Conservation (phyloP, 2,888 invertebrate genomes). For the Latrodectus hesperus region DNA sequence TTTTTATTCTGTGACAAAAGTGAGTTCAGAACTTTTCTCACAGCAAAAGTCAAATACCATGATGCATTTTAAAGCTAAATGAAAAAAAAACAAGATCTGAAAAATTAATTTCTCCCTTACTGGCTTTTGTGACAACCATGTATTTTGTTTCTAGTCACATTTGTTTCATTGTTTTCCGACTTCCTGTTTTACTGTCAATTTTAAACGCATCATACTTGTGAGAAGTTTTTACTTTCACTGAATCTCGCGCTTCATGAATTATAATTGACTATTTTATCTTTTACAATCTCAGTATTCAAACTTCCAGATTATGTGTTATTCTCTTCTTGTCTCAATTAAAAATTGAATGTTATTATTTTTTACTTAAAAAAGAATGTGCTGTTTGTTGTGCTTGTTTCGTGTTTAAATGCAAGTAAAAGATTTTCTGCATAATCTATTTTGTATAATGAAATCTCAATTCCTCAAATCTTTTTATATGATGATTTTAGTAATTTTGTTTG, state of each 20-base stretch:
- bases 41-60: not conserved
- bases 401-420: not conserved
- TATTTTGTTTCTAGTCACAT: constrained; percentile 67
- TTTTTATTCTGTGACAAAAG: constrained; percentile 24
- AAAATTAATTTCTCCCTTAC: not conserved
- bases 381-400: not conserved
- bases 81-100: not conserved
- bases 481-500: not conserved
- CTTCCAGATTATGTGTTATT: too few relatives aligned
- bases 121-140: constrained; percentile 12
- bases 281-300: constrained; percentile 5
- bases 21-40: constrained; percentile 23
- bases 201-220: constrained; percentile 6
- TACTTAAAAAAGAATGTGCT: not conserved
- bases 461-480: too few relatives aligned
- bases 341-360: too few relatives aligned
- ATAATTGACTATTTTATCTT: not conserved
- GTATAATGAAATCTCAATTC: too few relatives aligned
- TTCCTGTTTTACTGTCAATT: constrained; percentile 27
- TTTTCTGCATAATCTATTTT: too few relatives aligned
- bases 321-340: too few relatives aligned
- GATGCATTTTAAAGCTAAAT: not conserved
- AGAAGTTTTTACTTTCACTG: constrained; percentile 22
- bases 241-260: constrained; percentile 31
- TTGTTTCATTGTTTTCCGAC: constrained; percentile 47